These are phyloP conservation scores for Rhizoglyphus robini DNA, from an alignment of 1,140 invertebrate genomes.

Conservation along the genomic window DNA sequence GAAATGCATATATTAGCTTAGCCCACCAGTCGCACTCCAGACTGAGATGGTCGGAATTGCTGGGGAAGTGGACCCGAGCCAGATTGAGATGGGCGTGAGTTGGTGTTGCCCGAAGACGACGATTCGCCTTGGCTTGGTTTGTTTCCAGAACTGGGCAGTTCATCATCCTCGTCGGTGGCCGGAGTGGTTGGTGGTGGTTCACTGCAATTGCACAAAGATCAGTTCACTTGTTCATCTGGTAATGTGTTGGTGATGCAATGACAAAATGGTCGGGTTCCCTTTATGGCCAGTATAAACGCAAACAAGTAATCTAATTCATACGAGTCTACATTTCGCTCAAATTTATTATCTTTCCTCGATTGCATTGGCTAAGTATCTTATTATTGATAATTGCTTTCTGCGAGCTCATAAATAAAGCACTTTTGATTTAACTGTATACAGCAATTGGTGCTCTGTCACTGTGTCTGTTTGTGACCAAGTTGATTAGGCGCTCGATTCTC, in stretches of 20 bases:
- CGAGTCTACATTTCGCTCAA: no score
- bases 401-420: no score
- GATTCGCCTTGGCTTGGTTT: background rate
- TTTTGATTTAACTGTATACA: no score
- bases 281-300: no score
- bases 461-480: no score
- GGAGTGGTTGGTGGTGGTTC: constrained; percentile 45
- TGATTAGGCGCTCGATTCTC: no score
- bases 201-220: background rate
- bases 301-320: no score
- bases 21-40: constrained; percentile 19
- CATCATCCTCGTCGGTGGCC: constrained; percentile 54
- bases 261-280: background rate
- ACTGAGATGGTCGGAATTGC: constrained; percentile 19
- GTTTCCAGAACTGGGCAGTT: background rate
- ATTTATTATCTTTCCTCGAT: no score
- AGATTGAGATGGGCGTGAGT: constrained; percentile 2
- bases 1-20: background rate
- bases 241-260: background rate
- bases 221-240: no score
- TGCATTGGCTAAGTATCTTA: no score
- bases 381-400: no score
- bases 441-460: no score
- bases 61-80: background rate
- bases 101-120: background rate